Evolutionary conservation across 2,888 invertebrate species (phyloP), one percentile per base, ranked within the genome.

Genomic region (Dinocampus coccinellae): DNA sequence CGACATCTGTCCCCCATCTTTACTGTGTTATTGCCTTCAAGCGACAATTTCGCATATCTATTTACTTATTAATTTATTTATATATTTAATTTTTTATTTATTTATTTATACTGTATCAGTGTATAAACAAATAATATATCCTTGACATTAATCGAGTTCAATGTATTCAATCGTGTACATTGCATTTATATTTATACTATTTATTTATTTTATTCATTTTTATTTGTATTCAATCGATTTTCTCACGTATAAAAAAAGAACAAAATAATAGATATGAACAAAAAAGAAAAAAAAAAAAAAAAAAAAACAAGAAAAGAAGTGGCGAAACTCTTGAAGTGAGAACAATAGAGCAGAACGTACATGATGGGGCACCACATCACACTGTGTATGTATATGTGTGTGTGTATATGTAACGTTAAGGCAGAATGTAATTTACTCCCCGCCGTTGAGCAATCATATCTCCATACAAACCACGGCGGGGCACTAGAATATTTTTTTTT

Each of bases 401-500:
- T 29, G 29, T 29, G 57, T 16, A 24, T 34, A 20, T 66, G 60
- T 58, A 33, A 39, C 29, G 33, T 47, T 24, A 16, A 70, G 72
- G 73, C 34, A 75, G 74, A 75, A 77, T 77, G 73, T 66, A 74
- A 75, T 76, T 77, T 66, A 64, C 67, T 57, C 64, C 62, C 58
- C 60, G 72, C n/a, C n/a, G 47, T 69, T 60, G 62, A 70, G 76
- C 73, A 77, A 75, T 77, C 76, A 77, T 77, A 76, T 73, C 69
- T 70, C 57, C 61, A 67, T 22, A 55, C 22, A 53, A 42, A 67
- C 36, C 20, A 42, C 58, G 29, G 62, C 63, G 55, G 57, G 70
- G 71, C 69, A 29, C 3, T 29, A 7, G 29, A 29, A 4, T 29
- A n/a, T n/a, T n/a, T n/a, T n/a, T n/a, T n/a, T n/a, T n/a, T n/a